Evolutionary conservation across 2,113 vertebrate species (phyloP), one percentile per base, ranked within the genome.

Genomic region (Ramphastos sulfuratus): DNA sequence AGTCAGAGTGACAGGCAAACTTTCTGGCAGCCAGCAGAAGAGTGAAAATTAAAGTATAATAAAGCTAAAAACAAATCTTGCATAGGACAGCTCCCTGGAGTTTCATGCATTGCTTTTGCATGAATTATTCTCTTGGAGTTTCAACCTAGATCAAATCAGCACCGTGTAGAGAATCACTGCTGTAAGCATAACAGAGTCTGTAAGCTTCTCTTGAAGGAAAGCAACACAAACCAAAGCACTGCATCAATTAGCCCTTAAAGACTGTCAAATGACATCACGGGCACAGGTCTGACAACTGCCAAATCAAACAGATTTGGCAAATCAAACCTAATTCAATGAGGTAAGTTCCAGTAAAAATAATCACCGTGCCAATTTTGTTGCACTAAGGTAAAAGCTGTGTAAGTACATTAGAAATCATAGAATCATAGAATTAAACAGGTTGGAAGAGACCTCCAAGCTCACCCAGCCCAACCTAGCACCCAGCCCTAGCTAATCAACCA

Each of bases 31-130:
- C 6, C 55, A 90, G 31, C 12, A 92, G 35, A 56, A 64, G 15
- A 80, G 27, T 35, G 13, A 87, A 95, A 87, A 72, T 48, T 67
- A n/a, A 89, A 95, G 31, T 25, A 60, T n/a, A 88, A 55, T 76
- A 71, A 77, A 90, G 3, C 44, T 84, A 67, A 74, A 70, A 15
- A 60, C 7, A 80, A 76, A 75, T 46, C 52, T 83, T 89, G 27
- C 30, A 82, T 50, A 83, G 30, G 67, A 73, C 28, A 87, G 18
- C 27, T 92, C 66, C 39, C 59, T 59, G 39, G 52, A 87, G 75
- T 56, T 76, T 74, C 10, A 42, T 44, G 66, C 15, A 42, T 85
- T 93, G 73, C 30, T 92, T 84, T 80, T 59, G 30, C 23, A 85
- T 82, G 31, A 69, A 77, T 85, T 92, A 77, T 81, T 82, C 48